Evolutionary conservation across 2,888 invertebrate species (phyloP).

Genomic region (Trichopoda pennipes): DNA sequence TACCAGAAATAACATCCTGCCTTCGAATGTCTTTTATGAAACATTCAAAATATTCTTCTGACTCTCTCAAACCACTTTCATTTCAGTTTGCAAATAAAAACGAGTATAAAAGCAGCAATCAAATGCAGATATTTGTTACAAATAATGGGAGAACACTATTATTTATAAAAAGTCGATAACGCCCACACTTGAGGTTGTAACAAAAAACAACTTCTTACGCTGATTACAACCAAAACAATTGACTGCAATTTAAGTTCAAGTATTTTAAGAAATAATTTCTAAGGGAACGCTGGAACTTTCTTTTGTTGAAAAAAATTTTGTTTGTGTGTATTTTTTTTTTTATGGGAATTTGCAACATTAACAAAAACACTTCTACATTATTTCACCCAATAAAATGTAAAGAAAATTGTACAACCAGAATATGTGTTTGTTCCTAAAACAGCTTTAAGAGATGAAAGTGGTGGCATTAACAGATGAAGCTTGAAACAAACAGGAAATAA

Average conservation of each 20-base stretch:
- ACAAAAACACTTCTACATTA: conserved; percentile 34
- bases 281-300: neutral
- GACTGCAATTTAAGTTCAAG: conserved; percentile 67
- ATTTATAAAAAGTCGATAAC: conserved; percentile 29
- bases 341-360: too few relatives aligned
- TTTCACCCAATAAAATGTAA: conserved; percentile 32
- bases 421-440: conserved; percentile 23
- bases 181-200: conserved; percentile 41
- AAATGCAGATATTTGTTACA: conserved; percentile 57
- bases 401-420: conserved; percentile 35
- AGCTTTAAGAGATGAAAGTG: conserved; percentile 8
- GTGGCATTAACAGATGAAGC: conserved; percentile 64
- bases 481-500: conserved; percentile 61
- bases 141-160: conserved; percentile 30
- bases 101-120: conserved; percentile 21
- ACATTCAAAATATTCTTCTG: neutral
- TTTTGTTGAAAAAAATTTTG: conserved; percentile 19
- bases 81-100: conserved; percentile 1
- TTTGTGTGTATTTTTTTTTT: neutral
- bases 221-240: conserved; percentile 57
- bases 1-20: neutral
- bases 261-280: conserved; percentile 28
- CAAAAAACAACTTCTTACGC: conserved; percentile 47
- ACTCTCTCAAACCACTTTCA: neutral
- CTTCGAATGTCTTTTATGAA: neutral